Evolutionary conservation across 2,113 vertebrate species (phyloP).

Genomic region (Pituophis catenifer): DNA sequence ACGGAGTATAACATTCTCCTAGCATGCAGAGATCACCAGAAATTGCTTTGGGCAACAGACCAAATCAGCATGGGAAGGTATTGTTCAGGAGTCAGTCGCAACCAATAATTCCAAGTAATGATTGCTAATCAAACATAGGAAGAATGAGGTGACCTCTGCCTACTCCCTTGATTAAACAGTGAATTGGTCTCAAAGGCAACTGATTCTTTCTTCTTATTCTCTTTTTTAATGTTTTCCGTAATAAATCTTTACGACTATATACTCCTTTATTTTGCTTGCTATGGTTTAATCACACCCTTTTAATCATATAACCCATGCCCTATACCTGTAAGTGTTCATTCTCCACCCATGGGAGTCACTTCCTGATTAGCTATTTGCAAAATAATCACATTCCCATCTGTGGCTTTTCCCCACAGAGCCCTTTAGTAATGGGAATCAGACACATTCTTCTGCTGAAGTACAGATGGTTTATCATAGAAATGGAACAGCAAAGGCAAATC

Average conservation of each 20-base stretch:
- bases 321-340: not conserved
- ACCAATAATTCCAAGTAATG: slow-evolving; percentile 31
- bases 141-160: slow-evolving; percentile 24
- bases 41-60: slow-evolving; percentile 47
- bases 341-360: not conserved
- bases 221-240: not conserved
- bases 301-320: not conserved
- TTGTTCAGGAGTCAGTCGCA: slow-evolving; percentile 36
- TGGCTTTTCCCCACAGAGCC: not conserved
- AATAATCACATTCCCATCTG: not conserved
- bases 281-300: not conserved
- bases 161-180: not conserved
- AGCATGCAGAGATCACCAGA: slow-evolving; percentile 35
- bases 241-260: not conserved
- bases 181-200: not conserved
- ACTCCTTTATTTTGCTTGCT: fast-evolving
- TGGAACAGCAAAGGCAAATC: not conserved
- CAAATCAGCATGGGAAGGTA: slow-evolving; percentile 19
- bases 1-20: slow-evolving; percentile 17
- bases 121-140: slow-evolving; percentile 18
- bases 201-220: fast-evolving
- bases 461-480: not conserved
- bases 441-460: not conserved
- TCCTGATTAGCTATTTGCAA: not conserved
- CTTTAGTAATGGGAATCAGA: not conserved